These are phyloP conservation scores for Semaprochilodus insignis DNA, from an alignment of 2,797 vertebrate genomes.

Conservation along the genomic window DNA sequence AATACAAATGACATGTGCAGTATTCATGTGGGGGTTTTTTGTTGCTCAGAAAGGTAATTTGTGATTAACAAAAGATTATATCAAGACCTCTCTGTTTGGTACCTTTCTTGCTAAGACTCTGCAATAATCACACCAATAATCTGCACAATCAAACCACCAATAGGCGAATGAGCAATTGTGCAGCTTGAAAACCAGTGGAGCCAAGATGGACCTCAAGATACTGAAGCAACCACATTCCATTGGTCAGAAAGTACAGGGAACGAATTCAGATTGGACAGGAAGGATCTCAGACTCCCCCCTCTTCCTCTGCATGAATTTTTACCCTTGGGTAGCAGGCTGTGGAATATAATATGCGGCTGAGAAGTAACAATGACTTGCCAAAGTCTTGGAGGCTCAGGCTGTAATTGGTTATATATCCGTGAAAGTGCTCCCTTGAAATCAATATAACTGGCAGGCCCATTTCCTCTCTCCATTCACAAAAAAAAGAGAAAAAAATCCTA, in stretches of 20 bases:
- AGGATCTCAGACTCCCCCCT: constrained; percentile 32
- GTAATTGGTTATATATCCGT: constrained; percentile 75
- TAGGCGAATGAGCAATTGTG: constrained; percentile 14
- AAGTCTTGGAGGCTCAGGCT: constrained; percentile 65
- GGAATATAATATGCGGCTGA: constrained; percentile 67
- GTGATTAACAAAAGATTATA: no score
- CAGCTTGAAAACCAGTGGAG: constrained; percentile 19
- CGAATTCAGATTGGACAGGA: constrained; percentile 44
- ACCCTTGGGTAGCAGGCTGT: constrained; percentile 57
- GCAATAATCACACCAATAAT: constrained; percentile 44
- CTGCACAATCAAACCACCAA: constrained; percentile 27
- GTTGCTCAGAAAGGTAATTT: no score
- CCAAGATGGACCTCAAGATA: constrained; percentile 38
- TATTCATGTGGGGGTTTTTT: no score
- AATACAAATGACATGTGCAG: no score
- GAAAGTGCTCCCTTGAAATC: constrained; percentile 74
- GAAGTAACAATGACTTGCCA: constrained; percentile 67
- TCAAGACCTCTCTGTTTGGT: background rate
- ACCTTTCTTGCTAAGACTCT: no score
- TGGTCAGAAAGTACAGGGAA: constrained; percentile 33
- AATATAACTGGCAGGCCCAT: constrained; percentile 70
- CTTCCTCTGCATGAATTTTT: constrained; percentile 44
- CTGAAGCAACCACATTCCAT: constrained; percentile 38
- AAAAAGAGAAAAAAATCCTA: constrained; percentile 57
- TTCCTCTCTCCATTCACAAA: constrained; percentile 74